Conservation (phyloP, 2,113 vertebrate genomes). For the Sula dactylatra region DNA sequence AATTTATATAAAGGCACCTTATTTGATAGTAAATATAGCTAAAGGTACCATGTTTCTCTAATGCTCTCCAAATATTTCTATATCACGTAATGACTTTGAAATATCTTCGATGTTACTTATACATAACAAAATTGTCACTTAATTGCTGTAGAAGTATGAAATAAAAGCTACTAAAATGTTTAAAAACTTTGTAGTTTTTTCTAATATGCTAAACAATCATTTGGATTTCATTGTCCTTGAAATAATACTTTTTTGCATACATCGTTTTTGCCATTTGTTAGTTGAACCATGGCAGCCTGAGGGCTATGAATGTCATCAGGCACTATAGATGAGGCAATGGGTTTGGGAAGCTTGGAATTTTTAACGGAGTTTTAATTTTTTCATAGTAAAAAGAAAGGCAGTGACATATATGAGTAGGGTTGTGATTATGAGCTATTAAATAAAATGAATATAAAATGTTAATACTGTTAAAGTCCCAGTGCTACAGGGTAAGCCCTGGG, state of each 20-base stretch:
- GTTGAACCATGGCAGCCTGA: not conserved
- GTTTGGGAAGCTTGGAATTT: not conserved
- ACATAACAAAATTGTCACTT: not conserved
- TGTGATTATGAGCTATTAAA: not conserved
- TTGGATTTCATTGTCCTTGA: not conserved
- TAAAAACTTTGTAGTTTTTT: not conserved
- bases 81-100: not conserved
- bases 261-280: not conserved
- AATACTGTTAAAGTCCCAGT: not conserved
- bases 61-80: not conserved
- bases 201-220: not conserved
- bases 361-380: not conserved
- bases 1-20: not conserved
- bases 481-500: not conserved
- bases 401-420: not conserved
- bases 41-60: not conserved
- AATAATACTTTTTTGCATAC: not conserved
- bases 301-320: not conserved
- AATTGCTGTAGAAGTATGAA: not conserved
- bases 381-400: fast-evolving
- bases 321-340: not conserved
- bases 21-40: not conserved
- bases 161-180: not conserved
- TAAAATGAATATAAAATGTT: not conserved
- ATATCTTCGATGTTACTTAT: not conserved